These are phyloP conservation scores for Agrochola lychnidis DNA, from an alignment of 2,888 invertebrate species.

Conservation along the genomic window DNA sequence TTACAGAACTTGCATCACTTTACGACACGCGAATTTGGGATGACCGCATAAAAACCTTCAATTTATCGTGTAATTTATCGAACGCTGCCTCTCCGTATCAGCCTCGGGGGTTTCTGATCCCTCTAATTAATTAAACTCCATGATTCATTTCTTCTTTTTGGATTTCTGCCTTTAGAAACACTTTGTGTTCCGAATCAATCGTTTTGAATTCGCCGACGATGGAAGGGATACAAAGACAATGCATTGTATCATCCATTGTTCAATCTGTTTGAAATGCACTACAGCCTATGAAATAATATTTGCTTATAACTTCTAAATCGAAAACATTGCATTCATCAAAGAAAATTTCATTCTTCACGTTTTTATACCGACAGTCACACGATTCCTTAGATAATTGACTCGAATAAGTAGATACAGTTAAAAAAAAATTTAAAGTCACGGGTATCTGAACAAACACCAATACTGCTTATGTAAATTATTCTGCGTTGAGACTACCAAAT, in stretches of 20 bases:
- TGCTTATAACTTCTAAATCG: conserved; percentile 5
- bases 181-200: conserved; percentile 26
- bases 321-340: conserved; percentile 12
- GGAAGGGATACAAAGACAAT: conserved; percentile 16
- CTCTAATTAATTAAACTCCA: conserved; percentile 72
- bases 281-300: conserved; percentile 8
- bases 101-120: conserved; percentile 64
- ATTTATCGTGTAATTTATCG: conserved; percentile 80
- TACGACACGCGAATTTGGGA: conserved; percentile 73
- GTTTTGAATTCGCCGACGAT: conserved; percentile 6
- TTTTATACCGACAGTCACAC: conserved; percentile 18
- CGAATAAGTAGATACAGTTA: conserved; percentile 13
- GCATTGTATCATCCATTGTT: conserved; percentile 26
- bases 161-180: conserved; percentile 30
- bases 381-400: conserved; percentile 31
- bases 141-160: conserved; percentile 47
- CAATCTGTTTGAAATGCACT: conserved; percentile 14
- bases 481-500: conserved; percentile 30
- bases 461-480: conserved; percentile 37
- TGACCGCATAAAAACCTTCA: conserved; percentile 72
- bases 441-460: conserved; percentile 26
- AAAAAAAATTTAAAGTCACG: conserved; percentile 9
- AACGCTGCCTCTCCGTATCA: conserved; percentile 68
- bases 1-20: conserved; percentile 84
- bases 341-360: conserved; percentile 24